Conservation (phyloP, 2,797 vertebrate species). For the Pachyuromys duprasi region DNA sequence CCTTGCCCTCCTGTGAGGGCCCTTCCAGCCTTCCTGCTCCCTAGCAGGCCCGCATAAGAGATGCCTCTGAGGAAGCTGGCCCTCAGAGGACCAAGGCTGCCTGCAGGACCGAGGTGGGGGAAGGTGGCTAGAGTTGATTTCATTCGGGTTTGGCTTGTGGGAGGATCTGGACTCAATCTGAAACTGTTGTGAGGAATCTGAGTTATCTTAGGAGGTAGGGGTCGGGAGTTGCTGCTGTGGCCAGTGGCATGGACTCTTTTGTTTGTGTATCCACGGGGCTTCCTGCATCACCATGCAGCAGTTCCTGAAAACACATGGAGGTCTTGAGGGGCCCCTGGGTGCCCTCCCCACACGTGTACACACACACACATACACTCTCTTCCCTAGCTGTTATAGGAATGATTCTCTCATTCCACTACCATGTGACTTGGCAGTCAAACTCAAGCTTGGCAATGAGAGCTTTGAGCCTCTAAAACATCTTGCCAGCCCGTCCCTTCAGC, state of each 20-base stretch:
- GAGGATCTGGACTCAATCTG: neutral
- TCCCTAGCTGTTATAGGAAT: neutral
- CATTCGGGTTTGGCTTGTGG: neutral
- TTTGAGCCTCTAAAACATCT: neutral
- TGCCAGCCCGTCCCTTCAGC: neutral
- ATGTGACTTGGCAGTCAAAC: neutral
- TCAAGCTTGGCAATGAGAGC: neutral
- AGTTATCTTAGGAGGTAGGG: neutral
- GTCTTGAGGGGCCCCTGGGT: neutral
- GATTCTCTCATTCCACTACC: neutral
- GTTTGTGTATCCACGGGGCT: neutral
- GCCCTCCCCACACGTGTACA: neutral
- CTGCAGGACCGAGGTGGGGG: neutral
- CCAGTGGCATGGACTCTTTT: neutral
- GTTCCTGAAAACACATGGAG: neutral
- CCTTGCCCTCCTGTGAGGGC: neutral
- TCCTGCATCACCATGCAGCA: too few relatives aligned
- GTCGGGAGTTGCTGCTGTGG: neutral
- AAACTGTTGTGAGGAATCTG: neutral
- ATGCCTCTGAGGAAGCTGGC: neutral
- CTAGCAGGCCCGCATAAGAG: neutral
- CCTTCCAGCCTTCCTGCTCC: too few relatives aligned
- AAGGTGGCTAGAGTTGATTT: neutral
- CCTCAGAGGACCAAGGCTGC: neutral
- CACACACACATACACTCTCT: neutral